Percentiles rank a stretch among this genome's conserved stretches.
phyloP scores from a whole-genome alignment of 2,888 invertebrate genomes.

The Ischnura elegans region DNA sequence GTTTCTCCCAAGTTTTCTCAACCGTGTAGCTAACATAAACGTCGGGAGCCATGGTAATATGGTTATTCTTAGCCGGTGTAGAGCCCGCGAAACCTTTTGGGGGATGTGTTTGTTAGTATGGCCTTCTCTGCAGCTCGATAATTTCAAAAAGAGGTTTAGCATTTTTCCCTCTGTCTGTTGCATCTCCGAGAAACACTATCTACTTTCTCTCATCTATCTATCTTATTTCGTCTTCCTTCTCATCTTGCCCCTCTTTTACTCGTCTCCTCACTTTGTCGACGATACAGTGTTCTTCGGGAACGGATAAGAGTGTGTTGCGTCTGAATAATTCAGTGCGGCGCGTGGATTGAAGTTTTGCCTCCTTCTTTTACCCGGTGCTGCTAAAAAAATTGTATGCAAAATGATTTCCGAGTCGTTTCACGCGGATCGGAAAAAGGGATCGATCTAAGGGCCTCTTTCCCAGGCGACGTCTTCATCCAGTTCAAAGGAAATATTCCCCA shows the following conservation, averaged over 20 bases:
- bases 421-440: not conserved
- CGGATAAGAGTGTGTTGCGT: not conserved
- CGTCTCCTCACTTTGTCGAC: not conserved
- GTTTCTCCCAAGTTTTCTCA: no score
- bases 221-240: not conserved
- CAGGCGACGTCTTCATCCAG: not conserved
- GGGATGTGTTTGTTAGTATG: not conserved
- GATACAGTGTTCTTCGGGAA: not conserved
- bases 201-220: not conserved
- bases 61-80: no score
- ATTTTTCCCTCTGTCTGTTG: not conserved
- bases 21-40: no score
- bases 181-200: not conserved
- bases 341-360: not conserved
- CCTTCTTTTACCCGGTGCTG: not conserved
- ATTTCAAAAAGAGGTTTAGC: not conserved
- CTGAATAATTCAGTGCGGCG: conserved; percentile 35
- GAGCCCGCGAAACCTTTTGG: no score
- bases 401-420: conserved; percentile 39
- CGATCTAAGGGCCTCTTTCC: not conserved
- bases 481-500: conserved; percentile 5
- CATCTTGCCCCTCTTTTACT: not conserved
- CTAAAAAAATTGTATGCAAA: not conserved
- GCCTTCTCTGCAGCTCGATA: not conserved
- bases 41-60: no score